A percentile compares a stretch with the other conserved stretches of the same genome.
Conservation (phyloP, 2,797 vertebrate species). For the Oryzias dopingdopingensis region DNA sequence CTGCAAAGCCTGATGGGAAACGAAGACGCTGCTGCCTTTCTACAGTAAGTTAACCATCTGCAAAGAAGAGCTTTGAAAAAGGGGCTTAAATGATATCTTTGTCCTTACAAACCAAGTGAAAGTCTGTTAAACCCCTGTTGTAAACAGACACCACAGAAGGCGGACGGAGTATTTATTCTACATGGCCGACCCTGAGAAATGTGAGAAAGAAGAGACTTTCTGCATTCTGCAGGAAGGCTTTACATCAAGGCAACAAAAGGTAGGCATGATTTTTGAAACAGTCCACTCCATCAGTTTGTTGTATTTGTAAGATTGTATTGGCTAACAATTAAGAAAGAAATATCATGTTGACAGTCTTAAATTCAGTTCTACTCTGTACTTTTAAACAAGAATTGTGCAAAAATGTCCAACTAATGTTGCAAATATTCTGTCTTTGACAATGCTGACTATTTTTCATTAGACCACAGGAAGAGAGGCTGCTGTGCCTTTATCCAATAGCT, state of each 20-base stretch:
- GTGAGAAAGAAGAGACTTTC: conserved; percentile 76
- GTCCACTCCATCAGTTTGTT: background rate
- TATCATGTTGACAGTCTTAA: background rate
- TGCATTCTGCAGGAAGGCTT: conserved; percentile 83
- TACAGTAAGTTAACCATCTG: conserved; percentile 64
- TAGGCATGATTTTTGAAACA: conserved; percentile 33
- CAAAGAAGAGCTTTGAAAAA: background rate
- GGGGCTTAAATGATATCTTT: background rate
- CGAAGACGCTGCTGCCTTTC: conserved; percentile 49
- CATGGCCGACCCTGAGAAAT: conserved; percentile 69
- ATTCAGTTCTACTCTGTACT: background rate
- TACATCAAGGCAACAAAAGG: conserved; percentile 64
- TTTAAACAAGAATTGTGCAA: background rate
- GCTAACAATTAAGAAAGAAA: conserved; percentile 6
- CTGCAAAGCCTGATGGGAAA: conserved; percentile 74
- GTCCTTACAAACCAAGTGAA: background rate
- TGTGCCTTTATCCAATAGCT: conserved; percentile 79
- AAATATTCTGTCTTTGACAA: conserved; percentile 4
- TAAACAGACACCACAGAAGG: conserved; percentile 75
- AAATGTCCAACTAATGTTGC: background rate
- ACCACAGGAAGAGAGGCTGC: conserved; percentile 56
- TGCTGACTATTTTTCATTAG: conserved; percentile 62
- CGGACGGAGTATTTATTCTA: conserved; percentile 85
- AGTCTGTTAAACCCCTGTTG: background rate
- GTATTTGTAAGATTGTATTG: background rate